Evolutionary conservation across 2,797 vertebrate genomes (phyloP).

Genomic region (Anabacerthia variegaticeps): DNA sequence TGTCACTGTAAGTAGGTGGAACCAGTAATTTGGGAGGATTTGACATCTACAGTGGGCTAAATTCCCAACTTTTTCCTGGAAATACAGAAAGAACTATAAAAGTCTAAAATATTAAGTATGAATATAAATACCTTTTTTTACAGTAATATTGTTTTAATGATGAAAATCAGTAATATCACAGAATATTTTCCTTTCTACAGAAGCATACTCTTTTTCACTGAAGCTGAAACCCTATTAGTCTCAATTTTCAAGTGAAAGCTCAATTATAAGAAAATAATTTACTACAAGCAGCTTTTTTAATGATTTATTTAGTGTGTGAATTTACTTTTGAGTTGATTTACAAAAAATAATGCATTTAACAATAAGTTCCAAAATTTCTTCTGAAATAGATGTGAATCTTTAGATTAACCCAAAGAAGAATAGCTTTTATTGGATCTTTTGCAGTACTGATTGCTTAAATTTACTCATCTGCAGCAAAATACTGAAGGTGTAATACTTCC

Average conservation of each 20-base stretch:
- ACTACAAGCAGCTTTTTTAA: not conserved
- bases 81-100: not conserved
- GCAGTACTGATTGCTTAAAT: not conserved
- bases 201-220: not conserved
- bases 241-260: not conserved
- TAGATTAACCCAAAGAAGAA: not conserved
- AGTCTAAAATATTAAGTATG: not conserved
- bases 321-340: not conserved
- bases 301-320: not conserved
- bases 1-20: too few species aligned
- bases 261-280: not conserved
- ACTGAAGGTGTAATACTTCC: not conserved
- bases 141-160: not conserved
- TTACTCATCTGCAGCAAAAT: not conserved
- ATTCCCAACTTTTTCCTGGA: not conserved
- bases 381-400: not conserved
- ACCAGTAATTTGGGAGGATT: not conserved
- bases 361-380: not conserved
- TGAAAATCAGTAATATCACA: not conserved
- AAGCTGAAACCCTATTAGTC: not conserved
- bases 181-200: not conserved
- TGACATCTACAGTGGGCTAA: not conserved
- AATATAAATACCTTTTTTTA: not conserved
- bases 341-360: not conserved
- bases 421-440: not conserved